Percentiles rank a stretch among this genome's conserved stretches.
phyloP scores from a whole-genome alignment of 2,113 vertebrate species.

The Oreamnos americanus region DNA sequence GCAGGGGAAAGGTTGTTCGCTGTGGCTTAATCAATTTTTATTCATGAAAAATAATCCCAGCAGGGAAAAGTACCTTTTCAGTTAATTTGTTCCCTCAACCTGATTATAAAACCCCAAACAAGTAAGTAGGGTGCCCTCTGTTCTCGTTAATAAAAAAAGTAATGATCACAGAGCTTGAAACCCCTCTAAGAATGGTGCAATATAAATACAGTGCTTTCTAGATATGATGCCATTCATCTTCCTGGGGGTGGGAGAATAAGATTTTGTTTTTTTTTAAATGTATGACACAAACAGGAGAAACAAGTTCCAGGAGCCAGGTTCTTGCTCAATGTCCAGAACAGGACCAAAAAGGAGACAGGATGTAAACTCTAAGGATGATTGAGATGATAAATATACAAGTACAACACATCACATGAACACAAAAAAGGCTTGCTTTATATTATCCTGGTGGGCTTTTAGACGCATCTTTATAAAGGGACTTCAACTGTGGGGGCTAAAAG shows the following conservation, averaged over 20 bases:
- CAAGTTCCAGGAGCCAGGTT: not conserved
- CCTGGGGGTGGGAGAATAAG: not conserved
- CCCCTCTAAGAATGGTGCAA: not conserved
- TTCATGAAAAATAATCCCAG: conserved; percentile 27
- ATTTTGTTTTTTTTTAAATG: not conserved
- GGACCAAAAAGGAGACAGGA: not conserved
- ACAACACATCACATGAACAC: accelerated
- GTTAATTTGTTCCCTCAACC: conserved; percentile 31
- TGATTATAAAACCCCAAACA: conserved; percentile 51
- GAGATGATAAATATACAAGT: not conserved
- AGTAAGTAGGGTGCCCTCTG: not conserved
- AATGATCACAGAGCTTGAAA: conserved; percentile 25
- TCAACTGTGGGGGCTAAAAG: not conserved
- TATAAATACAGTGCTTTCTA: not conserved
- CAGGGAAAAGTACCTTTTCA: conserved; percentile 32
- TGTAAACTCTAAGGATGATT: not conserved
- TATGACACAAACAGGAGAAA: not conserved
- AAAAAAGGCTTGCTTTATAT: not conserved
- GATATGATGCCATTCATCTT: not conserved
- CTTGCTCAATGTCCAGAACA: not conserved
- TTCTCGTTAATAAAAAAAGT: conserved; percentile 52
- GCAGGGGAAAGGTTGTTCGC: not conserved
- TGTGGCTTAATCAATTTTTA: conserved; percentile 33
- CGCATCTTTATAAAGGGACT: not conserved
- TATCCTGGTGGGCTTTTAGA: not conserved